Base-by-base conservation (phyloP, 2,888 invertebrate species). In the Macrophya alboannulata region DNA sequence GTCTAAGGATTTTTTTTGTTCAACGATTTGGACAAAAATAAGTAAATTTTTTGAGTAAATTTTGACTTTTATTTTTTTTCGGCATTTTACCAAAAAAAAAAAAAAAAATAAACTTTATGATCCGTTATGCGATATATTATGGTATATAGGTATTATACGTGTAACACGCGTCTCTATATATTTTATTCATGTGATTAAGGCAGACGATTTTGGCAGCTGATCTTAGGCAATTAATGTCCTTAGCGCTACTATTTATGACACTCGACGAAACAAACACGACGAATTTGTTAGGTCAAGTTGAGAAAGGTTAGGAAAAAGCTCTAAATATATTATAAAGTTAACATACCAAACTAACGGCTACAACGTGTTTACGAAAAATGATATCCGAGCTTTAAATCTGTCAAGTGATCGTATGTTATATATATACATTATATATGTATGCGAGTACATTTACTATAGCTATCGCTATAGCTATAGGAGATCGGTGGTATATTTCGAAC, bases 191-290 rank as follows among this genome's bases (percentile, higher is more conserved):
- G n/a, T n/a, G n/a, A n/a, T n/a, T n/a, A n/a, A n/a, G n/a, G n/a
- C n/a, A n/a, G 31, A 62, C 25, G 25, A 21, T 10, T 21, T 62
- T 62, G 62, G 62, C 62, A 62, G 25, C 62, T 25, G 31, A 37
- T 68, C 25, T 17, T 17, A 6, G 5, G 15, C 15, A 68, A 68
- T 68, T 68, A 68, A 37, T 17, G 17, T 68, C 68, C 68, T 37
- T 17, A 31, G 37, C 12, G 37, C 15, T 17, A 37, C 5, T 37
- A 68, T 68, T 31, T 74, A 45, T 45, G 40, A 40, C 4, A 74
- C 72, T 74, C 72, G 72, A 74, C 43, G n/a, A 45, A 74, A 74
- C 45, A 21, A 45, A 74, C 72, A 45, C 45, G 25, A 74, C 21
- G 15, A 74, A 74, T 74, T 74, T 45, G 4, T 25, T 74, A 0